Evolutionary conservation across 2,113 vertebrate genomes (phyloP), one percentile per base, ranked within the genome.

Genomic region (Hippocampus abdominalis): DNA sequence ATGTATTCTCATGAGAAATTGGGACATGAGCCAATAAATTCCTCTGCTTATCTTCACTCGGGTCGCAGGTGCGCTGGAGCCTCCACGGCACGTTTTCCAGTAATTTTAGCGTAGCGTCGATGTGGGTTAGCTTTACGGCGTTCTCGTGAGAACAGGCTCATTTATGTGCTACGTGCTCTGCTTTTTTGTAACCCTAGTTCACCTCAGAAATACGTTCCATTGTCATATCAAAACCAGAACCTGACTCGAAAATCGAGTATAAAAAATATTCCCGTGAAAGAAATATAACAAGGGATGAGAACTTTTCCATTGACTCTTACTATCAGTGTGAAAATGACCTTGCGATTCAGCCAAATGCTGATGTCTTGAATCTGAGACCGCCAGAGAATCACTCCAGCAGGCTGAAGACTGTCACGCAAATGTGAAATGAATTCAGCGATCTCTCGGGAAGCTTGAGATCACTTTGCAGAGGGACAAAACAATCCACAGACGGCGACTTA

Each of bases 181-280:
- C 57, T 60, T 3, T 8, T 60, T 60, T 27, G 56, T 57, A 57
- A 57, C 11, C 25, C 12, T 15, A 57, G 27, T 46, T 64, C 6
- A 64, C n/a, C 25, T 15, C 62, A 64, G n/a, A 23, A 42, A 64
- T 25, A 40, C 12, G 11, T 63, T 63, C 61, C 36, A 42, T 5
- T 42, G 61, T 23, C 21, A 42, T 44, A 40, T 64, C 11, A 64
- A 15, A 42, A 42, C 11, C n/a, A 42, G 21, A 64, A 42, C 5
- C 39, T 42, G 61, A 42, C 18, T 44, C n/a, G 11, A 42, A 23
- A 70, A 42, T 71, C 11, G 23, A 44, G 11, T 61, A 36, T 6
- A 10, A 32, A 69, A 71, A 81, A 70, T 67, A 66, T 53, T 40
- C 23, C 53, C 66, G 27, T 27, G 10, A 61, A 42, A 54, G 13